Base-by-base conservation (phyloP, 2,797 vertebrate species). In the Lycodopsis pacificus region DNA sequence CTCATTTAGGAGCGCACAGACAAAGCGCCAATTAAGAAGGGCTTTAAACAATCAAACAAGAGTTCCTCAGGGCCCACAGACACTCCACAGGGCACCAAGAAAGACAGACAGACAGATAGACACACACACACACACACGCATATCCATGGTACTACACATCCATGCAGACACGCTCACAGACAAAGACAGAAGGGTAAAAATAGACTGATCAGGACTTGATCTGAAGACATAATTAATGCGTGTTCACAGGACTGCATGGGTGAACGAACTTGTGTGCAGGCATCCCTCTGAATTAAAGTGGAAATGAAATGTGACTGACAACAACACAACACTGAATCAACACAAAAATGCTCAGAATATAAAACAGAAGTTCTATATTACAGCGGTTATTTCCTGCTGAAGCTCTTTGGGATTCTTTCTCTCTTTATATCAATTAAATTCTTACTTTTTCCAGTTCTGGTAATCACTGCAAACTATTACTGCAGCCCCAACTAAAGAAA, bases 11-110 rank as follows among this genome's bases (percentile, higher is more conserved):
- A 93, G 92, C 30, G 72, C 79, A 76, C 92, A 96, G 95, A 96
- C 95, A 96, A 96, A 96, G 95, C 95, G 88, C 93, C 95, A 96
- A 96, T 96, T 96, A 96, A 95, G 95, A 92, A 82, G 88, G 89
- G 91, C 91, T 95, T 95, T 95, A 96, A 95, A 95, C 94, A 96
- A 96, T 95, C 94, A 95, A 94, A 96, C 93, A 88, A 88, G 92
- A 92, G 92, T 93, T 95, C 93, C 94, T 92, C 90, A 63, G 94
- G 93, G 94, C 90, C 90, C 83, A 73, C 77, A 92, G 90, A 93
- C 92, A 92, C 92, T 93, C 92, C 92, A 91, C 92, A 91, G 94
- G 94, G 93, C 94, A 88, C 84, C 71, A 56, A 79, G 83, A 82
- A 79, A 90, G 85, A 92, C 82, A 87, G 81, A 83, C 84, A 87